Base-by-base conservation (phyloP, 2,113 vertebrate genomes). In the Chaenogobius annularis region DNA sequence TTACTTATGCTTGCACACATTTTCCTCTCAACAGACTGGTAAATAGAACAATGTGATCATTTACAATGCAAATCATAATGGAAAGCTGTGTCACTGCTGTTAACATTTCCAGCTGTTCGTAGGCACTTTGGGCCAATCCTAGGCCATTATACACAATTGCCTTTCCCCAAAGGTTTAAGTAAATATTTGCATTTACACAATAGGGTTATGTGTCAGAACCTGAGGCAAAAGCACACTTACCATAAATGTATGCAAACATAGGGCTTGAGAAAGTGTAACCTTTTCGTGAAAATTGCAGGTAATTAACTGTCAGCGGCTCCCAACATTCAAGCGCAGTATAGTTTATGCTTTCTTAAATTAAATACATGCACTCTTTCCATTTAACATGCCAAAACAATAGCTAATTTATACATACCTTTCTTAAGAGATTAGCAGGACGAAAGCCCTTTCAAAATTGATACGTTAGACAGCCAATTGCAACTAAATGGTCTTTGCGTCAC, bases 21-120 rank as follows among this genome's bases (percentile, higher is more conserved):
- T 76, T 50, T 65, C 62, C 22, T 74, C 54, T 74, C 78, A 81
- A 70, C 68, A 59, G 61, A 17, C 80, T 83, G 76, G 79, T 76
- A 68, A 83, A 87, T 77, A 73, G 76, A 75, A 85, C 77, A 52
- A 83, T 78, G 68, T 48, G 52, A 77, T 88, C 0, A 78, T 78
- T 80, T 66, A 14, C 40, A 37, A 52, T 62, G 73, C 66, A 81
- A 75, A 85, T 77, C 68, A 55, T 58, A 77, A 71, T 68, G 61
- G 73, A 75, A 54, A 79, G 61, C 63, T 35, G 47, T 59, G 59
- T 12, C 68, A 19, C 74, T 79, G 56, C 17, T 56, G 67, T 69
- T 78, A 70, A 62, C 35, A 52, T 56, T 79, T 81, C 71, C 83
- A 84, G 74, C 72, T 81, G 75, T 88, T 81, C 12, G 43, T 12